Base-by-base conservation (phyloP, 2,888 invertebrate species). In the Dasysyrphus albostriatus region DNA sequence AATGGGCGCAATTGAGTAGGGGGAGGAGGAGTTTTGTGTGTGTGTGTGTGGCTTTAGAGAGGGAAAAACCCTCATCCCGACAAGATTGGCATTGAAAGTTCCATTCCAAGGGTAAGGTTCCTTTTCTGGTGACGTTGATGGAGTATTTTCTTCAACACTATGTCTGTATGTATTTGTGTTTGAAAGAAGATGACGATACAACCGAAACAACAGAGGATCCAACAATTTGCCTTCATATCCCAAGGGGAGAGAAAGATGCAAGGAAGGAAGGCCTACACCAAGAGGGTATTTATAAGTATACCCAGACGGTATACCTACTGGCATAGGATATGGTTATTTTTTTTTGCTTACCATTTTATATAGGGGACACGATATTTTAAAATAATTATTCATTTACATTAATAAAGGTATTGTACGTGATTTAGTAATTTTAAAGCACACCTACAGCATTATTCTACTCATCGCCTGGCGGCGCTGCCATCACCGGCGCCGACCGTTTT, bases 81-180 rank as follows among this genome's bases (percentile, higher is more conserved):
- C 65, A 19, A 58, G 80, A 59, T 83, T 79, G 79, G 69, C 84
- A 85, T 85, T 88, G 88, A 88, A 85, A 85, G 54, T 70, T 70
- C 59, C 73, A 16, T 76, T 77, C 84, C 81, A 88, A 84, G 84
- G 83, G 78, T 88, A 84, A 81, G 84, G 85, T 74, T 75, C 74
- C 74, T 75, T 65, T 70, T 65, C 74, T 59, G 24, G 73, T 84
- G 84, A 84, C 84, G 72, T 80, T 84, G 84, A 84, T 80, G 72
- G 72, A 84, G 65, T 58, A 80, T 76, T 82, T 76, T 83, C 87
- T 88, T 87, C 87, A 73, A 82, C 32, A 88, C 63, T 37, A 24
- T 24, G 82, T 88, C 83, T 88, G 89, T 63, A n/a, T n/a, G 77
- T 63, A 58, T 79, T 61, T 75, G 65, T 49, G n/a, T 72, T 19